Conservation (phyloP, 1,140 invertebrate genomes). For the Probaryconus sp. region DNA sequence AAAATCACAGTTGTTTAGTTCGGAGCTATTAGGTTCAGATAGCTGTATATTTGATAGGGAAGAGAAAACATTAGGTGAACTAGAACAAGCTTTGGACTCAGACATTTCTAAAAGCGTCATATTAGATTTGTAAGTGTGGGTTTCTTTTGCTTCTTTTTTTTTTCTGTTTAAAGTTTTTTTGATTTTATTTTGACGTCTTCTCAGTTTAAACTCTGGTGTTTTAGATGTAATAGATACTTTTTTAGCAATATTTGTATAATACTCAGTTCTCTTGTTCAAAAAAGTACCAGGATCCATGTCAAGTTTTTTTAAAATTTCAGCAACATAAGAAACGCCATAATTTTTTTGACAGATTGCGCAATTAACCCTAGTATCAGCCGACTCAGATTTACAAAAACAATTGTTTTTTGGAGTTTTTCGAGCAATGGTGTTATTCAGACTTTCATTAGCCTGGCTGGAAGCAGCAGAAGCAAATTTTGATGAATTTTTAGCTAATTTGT, state of each 20-base stretch:
- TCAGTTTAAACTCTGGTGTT: constrained; percentile 12
- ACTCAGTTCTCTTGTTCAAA: not conserved
- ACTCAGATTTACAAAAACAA: constrained; percentile 48
- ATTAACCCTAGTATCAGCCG: constrained; percentile 46
- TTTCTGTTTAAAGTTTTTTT: constrained; percentile 26
- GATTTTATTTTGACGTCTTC: constrained; percentile 33
- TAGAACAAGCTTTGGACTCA: not conserved
- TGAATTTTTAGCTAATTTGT: constrained; percentile 43
- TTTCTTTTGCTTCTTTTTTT: constrained; percentile 36
- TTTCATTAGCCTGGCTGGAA: constrained; percentile 57
- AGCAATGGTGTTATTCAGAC: constrained; percentile 54
- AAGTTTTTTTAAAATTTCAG: constrained; percentile 12
- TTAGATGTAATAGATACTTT: constrained; percentile 13
- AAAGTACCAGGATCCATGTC: constrained; percentile 18
- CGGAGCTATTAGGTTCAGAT: not conserved
- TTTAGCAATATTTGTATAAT: not conserved
- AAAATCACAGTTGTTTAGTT: not conserved
- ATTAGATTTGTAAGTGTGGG: constrained; percentile 34
- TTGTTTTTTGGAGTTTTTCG: constrained; percentile 57
- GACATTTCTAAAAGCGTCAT: constrained; percentile 30
- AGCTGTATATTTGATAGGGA: no score
- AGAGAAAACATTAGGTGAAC: no score
- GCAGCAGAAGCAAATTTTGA: constrained; percentile 39
- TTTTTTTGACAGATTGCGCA: constrained; percentile 53
- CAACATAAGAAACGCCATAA: constrained; percentile 17